These are phyloP conservation scores for Mesorhabditis sp. DNA, from an alignment of 2,888 invertebrate species.

Conservation along the genomic window DNA sequence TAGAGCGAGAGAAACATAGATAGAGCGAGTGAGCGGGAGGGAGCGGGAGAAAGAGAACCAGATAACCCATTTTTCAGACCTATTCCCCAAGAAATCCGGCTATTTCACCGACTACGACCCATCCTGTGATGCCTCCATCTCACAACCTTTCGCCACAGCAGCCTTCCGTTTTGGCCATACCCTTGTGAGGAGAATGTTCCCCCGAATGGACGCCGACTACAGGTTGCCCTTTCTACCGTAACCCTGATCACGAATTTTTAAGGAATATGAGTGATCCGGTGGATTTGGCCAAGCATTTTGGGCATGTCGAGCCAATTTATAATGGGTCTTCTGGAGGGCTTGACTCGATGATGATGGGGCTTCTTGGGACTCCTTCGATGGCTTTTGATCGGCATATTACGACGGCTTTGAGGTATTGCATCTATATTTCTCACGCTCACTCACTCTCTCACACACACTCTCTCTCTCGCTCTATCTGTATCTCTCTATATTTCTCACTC, in stretches of 20 bases:
- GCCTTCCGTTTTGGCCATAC: slow-evolving; percentile 71
- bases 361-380: slow-evolving; percentile 57
- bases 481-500: no score
- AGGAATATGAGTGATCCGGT: slow-evolving; percentile 50
- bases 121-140: slow-evolving; percentile 72
- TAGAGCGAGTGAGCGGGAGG: no score
- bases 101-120: slow-evolving; percentile 65
- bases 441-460: no score
- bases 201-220: slow-evolving; percentile 62
- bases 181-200: slow-evolving; percentile 75
- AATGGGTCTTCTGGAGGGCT: slow-evolving; percentile 49
- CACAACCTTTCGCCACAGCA: slow-evolving; percentile 78
- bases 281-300: slow-evolving; percentile 51
- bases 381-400: slow-evolving; percentile 57
- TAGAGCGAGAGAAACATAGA: no score
- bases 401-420: slow-evolving; percentile 39
- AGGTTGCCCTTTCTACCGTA: background rate
- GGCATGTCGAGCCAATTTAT: slow-evolving; percentile 53
- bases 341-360: slow-evolving; percentile 56
- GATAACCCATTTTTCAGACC: slow-evolving; percentile 61
- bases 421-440: no score
- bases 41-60: no score
- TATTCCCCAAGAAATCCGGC: slow-evolving; percentile 71
- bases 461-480: no score
- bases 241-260: background rate